Evolutionary conservation across 2,113 vertebrate species (phyloP), one percentile per base, ranked within the genome.

Genomic region (Taxidea taxus): DNA sequence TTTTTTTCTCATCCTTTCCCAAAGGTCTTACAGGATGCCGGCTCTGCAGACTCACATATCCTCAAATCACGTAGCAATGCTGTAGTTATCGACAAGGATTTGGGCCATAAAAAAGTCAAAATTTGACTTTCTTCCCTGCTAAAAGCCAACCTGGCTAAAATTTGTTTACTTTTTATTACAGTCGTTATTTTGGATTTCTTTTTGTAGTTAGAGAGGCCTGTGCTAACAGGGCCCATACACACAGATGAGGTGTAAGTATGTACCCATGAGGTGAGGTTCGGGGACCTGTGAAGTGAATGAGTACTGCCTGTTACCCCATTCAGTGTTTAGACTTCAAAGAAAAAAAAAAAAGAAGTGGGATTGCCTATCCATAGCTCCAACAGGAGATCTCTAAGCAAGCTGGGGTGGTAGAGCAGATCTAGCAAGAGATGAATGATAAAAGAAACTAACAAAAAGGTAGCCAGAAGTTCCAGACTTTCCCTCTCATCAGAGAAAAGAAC

Each of bases 201-300:
- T 83, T 34, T 25, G 12, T 11, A n/a, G 31, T 54, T 49, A 27
- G 1, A 56, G 82, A 72, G 23, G 49, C 44, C 60, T 34, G 29
- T 10, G n/a, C 31, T 85, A 23, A 66, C 58, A 37, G 49, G 56
- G 29, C 42, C 34, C 29, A 10, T 12, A 27, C 7, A 21, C 29
- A 37, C 72, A 87, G 72, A 11, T 31, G 7, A 68, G 21, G 60
- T 6, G 7, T 4, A 20, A 29, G 18, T 23, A 47, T 1, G 2
- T 20, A 15, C 37, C 34, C 23, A 34, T 0, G 9, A 21, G 16
- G 56, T 0, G 12, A 21, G 13, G 56, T 14, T 23, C 56, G 42
- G 78, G 34, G 42, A 42, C n/a, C 66, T 44, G 47, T 7, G 18
- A 81, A 27, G 16, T 15, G 10, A 87, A 44, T 1, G 31, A 42